phyloP scores from a whole-genome alignment of 1,140 invertebrate species.

The Zophobas morio region DNA sequence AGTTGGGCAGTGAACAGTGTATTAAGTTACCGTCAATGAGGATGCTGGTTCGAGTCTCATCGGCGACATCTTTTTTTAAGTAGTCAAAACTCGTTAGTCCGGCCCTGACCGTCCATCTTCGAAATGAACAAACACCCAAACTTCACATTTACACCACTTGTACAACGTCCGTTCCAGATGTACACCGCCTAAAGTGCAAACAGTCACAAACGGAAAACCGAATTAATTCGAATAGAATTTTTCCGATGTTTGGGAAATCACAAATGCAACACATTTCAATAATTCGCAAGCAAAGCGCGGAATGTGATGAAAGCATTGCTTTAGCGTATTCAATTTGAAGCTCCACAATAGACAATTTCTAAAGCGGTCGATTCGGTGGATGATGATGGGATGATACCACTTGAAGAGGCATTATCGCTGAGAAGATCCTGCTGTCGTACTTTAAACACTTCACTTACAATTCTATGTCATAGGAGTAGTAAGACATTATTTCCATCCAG shows the following conservation, averaged over 20 bases:
- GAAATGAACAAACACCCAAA: no score
- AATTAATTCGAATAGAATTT: conserved; percentile 19
- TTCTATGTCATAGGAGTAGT: conserved; percentile 32
- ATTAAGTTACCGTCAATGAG: no score
- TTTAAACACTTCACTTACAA: conserved; percentile 47
- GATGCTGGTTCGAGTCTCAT: no score
- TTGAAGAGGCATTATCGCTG: conserved; percentile 47
- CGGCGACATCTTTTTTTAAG: no score
- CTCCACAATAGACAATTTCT: conserved; percentile 56
- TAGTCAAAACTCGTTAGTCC: no score
- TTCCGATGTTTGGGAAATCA: conserved; percentile 29
- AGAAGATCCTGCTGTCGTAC: conserved; percentile 48
- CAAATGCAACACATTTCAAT: conserved; percentile 45
- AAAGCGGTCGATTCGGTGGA: conserved; percentile 50
- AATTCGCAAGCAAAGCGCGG: conserved; percentile 41
- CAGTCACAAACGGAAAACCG: neutral
- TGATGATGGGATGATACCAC: conserved; percentile 46
- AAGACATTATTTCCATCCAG: conserved; percentile 29
- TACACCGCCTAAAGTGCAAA: no score
- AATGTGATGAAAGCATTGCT: conserved; percentile 42
- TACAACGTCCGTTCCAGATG: no score
- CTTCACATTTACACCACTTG: no score
- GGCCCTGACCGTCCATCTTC: no score
- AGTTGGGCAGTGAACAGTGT: no score
- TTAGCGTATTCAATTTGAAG: conserved; percentile 55